phyloP scores from a whole-genome alignment of 2,888 invertebrate species.

The Heterodera filipjevi region DNA sequence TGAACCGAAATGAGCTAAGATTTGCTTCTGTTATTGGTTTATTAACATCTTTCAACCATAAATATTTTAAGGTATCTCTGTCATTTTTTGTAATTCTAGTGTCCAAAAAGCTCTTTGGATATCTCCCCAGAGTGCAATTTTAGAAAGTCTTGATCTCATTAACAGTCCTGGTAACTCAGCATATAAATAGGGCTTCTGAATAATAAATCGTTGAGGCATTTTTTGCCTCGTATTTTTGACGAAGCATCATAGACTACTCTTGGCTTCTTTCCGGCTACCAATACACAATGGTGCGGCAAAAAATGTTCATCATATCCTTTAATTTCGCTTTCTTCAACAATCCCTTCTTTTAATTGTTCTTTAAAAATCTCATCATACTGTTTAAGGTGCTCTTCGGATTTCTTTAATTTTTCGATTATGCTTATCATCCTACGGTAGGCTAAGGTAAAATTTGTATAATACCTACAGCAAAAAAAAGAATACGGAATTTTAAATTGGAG shows the following conservation, averaged over 20 bases:
- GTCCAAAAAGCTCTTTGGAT: too few relatives aligned
- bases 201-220: conserved; percentile 17
- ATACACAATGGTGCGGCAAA: background rate
- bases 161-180: conserved; percentile 21
- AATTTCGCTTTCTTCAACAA: conserved; percentile 8
- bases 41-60: too few relatives aligned
- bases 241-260: conserved; percentile 26
- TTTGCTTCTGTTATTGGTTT: too few relatives aligned
- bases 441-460: background rate
- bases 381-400: background rate
- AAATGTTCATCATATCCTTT: background rate
- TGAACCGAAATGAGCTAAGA: too few relatives aligned
- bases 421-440: background rate
- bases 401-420: conserved; percentile 7
- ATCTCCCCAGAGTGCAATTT: too few relatives aligned
- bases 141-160: conserved; percentile 15
- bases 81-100: too few relatives aligned
- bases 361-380: background rate
- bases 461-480: too few relatives aligned
- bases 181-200: conserved; percentile 8
- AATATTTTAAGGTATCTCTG: too few relatives aligned
- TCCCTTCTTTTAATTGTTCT: background rate
- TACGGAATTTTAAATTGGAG: too few relatives aligned
- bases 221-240: background rate
- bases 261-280: background rate